Evolutionary conservation across 2,797 vertebrate genomes (phyloP), one percentile per base, ranked within the genome.

Genomic region (Ctenopoma multispine): DNA sequence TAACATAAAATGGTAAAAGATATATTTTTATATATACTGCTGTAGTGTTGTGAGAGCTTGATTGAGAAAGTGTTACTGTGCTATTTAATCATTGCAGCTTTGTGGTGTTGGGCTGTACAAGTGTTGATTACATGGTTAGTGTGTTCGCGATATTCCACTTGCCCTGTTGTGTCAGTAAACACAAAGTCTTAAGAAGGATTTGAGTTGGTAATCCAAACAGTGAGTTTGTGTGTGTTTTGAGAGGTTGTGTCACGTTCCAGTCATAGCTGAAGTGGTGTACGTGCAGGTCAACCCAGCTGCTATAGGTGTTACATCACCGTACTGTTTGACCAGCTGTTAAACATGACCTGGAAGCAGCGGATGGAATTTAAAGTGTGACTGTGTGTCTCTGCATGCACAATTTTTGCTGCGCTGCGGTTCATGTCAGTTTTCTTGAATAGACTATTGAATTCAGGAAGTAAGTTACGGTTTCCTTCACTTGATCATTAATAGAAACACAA

Each of bases 301-400:
- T 66, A n/a, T 55, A 57, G 48, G 62, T 7, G 69, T 83, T 72
- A 63, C 61, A 67, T 84, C 79, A 51, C 36, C 69, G 64, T 59
- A 41, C 64, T 87, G 84, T 92, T 89, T 92, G 84, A 89, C 40
- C 88, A 89, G 91, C 92, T 92, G 90, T 82, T 87, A 21, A 75
- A 77, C 79, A 60, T 73, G 67, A 84, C 83, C 82, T 72, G 60
- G 83, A 72, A 82, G 63, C 65, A 55, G 44, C 40, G 46, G 63
- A 38, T 69, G 65, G 65, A 61, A 75, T 75, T 20, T 66, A 4
- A 38, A 34, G 69, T 6, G 27, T 47, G 62, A 5, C 14, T 24
- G 20, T n/a, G n/a, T n/a, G n/a, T n/a, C n/a, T 1, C 34, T 29
- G 14, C 6, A n/a, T 38, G 41, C 31, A 24, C 13, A 8, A 2